Conservation (phyloP, 2,888 invertebrate genomes). For the Margaritifera margaritifera region DNA sequence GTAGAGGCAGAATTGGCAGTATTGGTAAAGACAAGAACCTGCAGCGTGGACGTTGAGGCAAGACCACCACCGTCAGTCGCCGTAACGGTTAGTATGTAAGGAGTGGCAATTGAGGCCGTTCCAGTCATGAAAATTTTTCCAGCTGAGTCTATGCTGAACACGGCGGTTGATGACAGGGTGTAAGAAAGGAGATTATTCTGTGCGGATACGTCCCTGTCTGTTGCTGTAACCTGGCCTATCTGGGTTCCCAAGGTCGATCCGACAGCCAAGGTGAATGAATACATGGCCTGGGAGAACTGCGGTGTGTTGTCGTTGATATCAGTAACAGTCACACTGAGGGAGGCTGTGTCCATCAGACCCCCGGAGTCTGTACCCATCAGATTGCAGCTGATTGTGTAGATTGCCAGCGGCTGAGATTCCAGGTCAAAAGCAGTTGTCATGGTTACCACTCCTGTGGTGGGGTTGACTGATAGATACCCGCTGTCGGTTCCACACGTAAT, state of each 20-base stretch:
- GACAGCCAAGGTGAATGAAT: conserved; percentile 1
- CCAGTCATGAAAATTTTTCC: conserved; percentile 27
- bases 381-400: conserved; percentile 27
- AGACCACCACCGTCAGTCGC: conserved; percentile 25
- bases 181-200: conserved; percentile 25
- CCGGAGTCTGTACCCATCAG: conserved; percentile 27
- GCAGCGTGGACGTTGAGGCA: conserved; percentile 13
- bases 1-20: conserved; percentile 11
- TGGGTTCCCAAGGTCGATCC: conserved; percentile 3
- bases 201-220: conserved; percentile 26
- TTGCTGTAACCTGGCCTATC: conserved; percentile 18
- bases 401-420: conserved; percentile 12
- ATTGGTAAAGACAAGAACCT: conserved; percentile 8
- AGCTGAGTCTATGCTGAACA: conserved; percentile 24
- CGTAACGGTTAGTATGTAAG: conserved; percentile 22
- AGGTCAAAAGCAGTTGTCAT: conserved; percentile 27
- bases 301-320: conserved; percentile 28
- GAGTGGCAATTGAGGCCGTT: conserved; percentile 16
- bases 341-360: conserved; percentile 20
- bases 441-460: conserved; percentile 24
- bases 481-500: conserved; percentile 14
- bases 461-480: conserved; percentile 22
- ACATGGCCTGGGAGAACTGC: conserved; percentile 6
- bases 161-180: conserved; percentile 21
- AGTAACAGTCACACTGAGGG: conserved; percentile 23